Percentiles rank a stretch among this genome's conserved stretches.
phyloP scores from a whole-genome alignment of 2,113 vertebrate genomes.

The Notarius quadriscutis region DNA sequence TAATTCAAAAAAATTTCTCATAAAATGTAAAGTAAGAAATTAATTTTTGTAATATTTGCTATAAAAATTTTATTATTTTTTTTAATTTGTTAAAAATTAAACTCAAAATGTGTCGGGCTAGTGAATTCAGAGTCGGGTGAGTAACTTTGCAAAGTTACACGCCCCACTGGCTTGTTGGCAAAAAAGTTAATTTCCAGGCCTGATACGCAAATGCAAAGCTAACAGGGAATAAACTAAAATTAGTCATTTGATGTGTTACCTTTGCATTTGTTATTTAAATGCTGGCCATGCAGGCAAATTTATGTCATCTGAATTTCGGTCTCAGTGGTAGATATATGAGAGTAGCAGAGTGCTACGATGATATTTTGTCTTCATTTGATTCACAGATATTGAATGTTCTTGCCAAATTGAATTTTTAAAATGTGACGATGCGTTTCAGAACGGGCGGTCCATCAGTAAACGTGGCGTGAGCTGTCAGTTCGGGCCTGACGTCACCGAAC shows the following conservation, averaged over 20 bases:
- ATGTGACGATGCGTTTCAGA: slow-evolving; percentile 62
- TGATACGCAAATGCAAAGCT: background rate
- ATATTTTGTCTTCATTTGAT: background rate
- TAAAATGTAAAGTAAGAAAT: no score
- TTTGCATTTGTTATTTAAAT: background rate
- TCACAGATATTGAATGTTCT: background rate
- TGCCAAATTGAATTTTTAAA: background rate
- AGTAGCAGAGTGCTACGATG: background rate
- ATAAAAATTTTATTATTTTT: no score
- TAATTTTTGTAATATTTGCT: no score
- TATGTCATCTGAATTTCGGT: background rate
- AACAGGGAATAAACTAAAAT: background rate
- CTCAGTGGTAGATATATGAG: background rate
- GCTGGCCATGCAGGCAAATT: background rate
- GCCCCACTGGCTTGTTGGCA: no score
- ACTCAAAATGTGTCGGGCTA: no score
- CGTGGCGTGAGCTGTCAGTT: slow-evolving; percentile 94
- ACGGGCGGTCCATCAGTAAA: slow-evolving; percentile 87
- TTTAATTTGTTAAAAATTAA: no score
- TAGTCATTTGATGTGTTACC: background rate
- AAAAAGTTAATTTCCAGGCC: no score
- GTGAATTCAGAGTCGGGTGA: no score
- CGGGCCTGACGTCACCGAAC: slow-evolving; percentile 86
- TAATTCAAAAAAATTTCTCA: no score
- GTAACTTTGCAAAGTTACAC: no score